Evolutionary conservation across 2,113 vertebrate genomes (phyloP).

Genomic region (Ceyx margarethae): DNA sequence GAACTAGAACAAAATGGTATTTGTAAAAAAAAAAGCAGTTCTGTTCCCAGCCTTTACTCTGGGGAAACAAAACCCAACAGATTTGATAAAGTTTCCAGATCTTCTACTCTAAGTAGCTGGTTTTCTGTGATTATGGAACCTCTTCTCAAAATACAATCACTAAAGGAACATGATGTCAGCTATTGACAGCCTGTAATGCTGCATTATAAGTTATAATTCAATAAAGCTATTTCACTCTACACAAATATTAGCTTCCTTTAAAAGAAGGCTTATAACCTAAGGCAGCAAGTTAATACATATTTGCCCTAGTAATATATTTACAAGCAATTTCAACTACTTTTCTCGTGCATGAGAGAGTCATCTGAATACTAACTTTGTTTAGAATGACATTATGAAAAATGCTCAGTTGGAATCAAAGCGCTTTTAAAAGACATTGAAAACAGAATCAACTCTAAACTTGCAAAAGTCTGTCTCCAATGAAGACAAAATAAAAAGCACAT

Average conservation of each 20-base stretch:
- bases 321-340: constrained; percentile 30
- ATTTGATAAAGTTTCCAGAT: background rate
- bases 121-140: background rate
- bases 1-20: background rate
- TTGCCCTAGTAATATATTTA: constrained; percentile 51
- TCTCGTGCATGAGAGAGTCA: background rate
- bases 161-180: constrained; percentile 5
- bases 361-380: constrained; percentile 54
- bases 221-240: constrained; percentile 21
- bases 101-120: background rate
- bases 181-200: constrained; percentile 40
- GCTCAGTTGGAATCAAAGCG: constrained; percentile 14
- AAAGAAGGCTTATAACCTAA: constrained; percentile 3
- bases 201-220: background rate
- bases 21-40: background rate
- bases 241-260: constrained; percentile 37
- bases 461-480: background rate
- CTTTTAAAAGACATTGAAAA: constrained; percentile 30
- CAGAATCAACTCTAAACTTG: background rate
- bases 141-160: background rate
- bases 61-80: background rate
- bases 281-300: constrained; percentile 40
- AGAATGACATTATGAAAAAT: constrained; percentile 51
- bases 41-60: background rate
- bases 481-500: accelerated